Evolutionary conservation across 2,797 vertebrate species (phyloP).

Genomic region (Glyptemys insculpta): DNA sequence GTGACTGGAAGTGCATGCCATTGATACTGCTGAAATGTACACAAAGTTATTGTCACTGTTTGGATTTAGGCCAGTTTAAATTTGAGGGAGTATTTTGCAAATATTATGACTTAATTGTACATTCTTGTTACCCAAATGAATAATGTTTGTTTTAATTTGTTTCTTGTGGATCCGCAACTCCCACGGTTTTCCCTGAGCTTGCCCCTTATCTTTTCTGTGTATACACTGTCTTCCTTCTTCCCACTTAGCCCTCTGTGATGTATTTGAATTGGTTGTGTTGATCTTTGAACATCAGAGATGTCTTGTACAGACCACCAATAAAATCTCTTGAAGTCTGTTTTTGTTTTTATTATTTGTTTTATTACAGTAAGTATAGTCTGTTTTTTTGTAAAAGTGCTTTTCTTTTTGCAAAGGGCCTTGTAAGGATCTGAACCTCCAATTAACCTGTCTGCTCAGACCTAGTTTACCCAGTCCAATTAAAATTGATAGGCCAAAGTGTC

Average conservation of each 20-base stretch:
- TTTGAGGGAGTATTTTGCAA: slow-evolving; percentile 9
- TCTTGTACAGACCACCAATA: not conserved
- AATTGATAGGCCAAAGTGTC: not conserved
- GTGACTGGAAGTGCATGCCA: not conserved
- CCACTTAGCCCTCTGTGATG: not conserved
- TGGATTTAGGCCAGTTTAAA: slow-evolving; percentile 25
- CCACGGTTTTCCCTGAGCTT: not conserved
- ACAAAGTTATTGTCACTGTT: not conserved
- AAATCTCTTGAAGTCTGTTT: slow-evolving; percentile 7
- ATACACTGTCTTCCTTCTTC: not conserved
- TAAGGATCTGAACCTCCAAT: not conserved
- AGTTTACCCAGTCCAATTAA: slow-evolving; percentile 26
- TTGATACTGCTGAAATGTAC: slow-evolving; percentile 20
- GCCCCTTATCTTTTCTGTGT: not conserved
- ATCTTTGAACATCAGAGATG: not conserved
- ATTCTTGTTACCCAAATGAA: not conserved
- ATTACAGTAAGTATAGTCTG: not conserved
- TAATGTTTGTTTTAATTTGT: slow-evolving; percentile 32
- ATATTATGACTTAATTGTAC: slow-evolving; percentile 8
- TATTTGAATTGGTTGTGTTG: not conserved
- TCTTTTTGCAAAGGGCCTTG: not conserved
- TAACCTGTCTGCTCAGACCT: slow-evolving; percentile 34
- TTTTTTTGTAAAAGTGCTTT: not conserved
- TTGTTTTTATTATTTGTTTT: not conserved
- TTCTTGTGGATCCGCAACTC: not conserved